Evolutionary conservation across 2,113 vertebrate species (phyloP), one percentile per base, ranked within the genome.

Genomic region (Chionomys nivalis): DNA sequence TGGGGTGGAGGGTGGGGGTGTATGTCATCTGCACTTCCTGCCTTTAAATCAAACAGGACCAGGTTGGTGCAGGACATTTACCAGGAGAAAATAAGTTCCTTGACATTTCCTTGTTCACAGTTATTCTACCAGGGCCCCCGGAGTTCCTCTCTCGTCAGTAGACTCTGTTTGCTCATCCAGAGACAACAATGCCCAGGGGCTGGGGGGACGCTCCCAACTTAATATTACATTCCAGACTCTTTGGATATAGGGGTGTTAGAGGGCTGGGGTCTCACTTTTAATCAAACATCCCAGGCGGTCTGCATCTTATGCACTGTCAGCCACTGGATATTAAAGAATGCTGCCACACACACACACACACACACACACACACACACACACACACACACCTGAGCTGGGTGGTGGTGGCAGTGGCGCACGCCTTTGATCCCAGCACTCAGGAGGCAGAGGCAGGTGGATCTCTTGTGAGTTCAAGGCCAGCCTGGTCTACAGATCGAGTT

Each of bases 1-100:
- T 0, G 1, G 55, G 23, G 47, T n/a, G 7, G 24, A 1, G 10
- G 49, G 16, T 52, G 49, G 17, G 55, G 55, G 5, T 58, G 55
- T 52, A 23, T 93, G 97, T 76, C 73, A 44, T 95, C 96, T 97
- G 89, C 90, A 82, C 94, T 96, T 97, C 95, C 85, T 76, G 91
- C 39, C 87, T 68, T 63, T 36, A 95, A 93, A 95, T 95, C 86
- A 90, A 97, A 95, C 83, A 95, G 89, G 94, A 90, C 90, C 86
- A 42, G 89, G 55, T 95, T 95, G 65, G 89, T 75, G 47, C 39
- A 90, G 73, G 90, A 94, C 86, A 70, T 98, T 94, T 97, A 63
- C 75, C n/a, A 79, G 89, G 47, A 97, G 77, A 76, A 89, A 76
- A 88, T 77, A 89, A 91, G 31, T 75, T 81, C 66, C 66, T 86